Evolutionary conservation across 2,113 vertebrate genomes (phyloP).

Genomic region (Corapipo altera): DNA sequence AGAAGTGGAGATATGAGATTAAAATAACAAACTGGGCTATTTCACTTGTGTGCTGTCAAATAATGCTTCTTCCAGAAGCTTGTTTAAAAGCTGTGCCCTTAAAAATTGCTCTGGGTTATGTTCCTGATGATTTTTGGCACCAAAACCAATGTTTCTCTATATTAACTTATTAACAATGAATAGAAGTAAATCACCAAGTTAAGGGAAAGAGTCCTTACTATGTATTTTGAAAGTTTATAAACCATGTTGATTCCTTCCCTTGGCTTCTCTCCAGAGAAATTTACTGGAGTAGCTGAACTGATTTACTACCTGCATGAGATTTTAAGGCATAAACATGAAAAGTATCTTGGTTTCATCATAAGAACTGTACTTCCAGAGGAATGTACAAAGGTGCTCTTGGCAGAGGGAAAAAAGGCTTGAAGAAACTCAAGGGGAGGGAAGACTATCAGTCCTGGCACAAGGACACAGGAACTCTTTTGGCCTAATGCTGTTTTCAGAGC

Average conservation of each 20-base stretch:
- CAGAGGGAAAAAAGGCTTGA: not conserved
- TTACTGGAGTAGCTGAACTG: conserved; percentile 4
- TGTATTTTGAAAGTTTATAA: conserved; percentile 56
- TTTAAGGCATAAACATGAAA: not conserved
- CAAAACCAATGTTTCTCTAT: conserved; percentile 54
- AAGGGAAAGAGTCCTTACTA: conserved; percentile 32
- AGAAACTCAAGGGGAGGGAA: not conserved
- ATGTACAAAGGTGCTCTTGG: not conserved
- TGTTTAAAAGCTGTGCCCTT: conserved; percentile 66
- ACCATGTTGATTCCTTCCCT: conserved; percentile 30
- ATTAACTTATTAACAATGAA: conserved; percentile 62
- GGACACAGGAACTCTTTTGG: not conserved
- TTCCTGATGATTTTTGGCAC: conserved; percentile 72
- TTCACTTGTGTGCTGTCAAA: conserved; percentile 66
- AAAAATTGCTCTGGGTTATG: conserved; percentile 70
- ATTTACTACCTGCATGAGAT: conserved; percentile 37
- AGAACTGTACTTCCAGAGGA: not conserved
- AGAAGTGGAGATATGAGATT: conserved; percentile 52
- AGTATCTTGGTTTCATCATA: not conserved
- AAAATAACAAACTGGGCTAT: conserved; percentile 57
- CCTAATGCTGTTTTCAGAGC: not conserved
- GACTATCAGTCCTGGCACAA: not conserved
- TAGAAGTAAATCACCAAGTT: conserved; percentile 64
- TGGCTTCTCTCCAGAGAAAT: conserved; percentile 25
- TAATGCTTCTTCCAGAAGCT: conserved; percentile 70